These are phyloP conservation scores for Hirtodrosophila trivittata DNA, from an alignment of 2,888 invertebrate species.

Conservation along the genomic window DNA sequence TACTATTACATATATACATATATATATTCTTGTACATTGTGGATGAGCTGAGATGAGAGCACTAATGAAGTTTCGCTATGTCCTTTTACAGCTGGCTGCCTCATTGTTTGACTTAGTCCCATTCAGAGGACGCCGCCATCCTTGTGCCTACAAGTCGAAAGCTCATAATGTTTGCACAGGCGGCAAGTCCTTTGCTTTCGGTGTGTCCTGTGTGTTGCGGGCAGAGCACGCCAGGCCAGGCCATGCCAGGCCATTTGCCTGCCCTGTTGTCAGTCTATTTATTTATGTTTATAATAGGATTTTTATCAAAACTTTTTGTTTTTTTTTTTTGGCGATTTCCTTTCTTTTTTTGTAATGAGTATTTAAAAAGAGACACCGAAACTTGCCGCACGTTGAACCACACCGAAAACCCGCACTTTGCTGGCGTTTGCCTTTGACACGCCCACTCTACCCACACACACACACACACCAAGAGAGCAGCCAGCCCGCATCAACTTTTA, in stretches of 20 bases:
- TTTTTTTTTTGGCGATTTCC: conserved; percentile 49
- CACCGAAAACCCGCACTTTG: conserved; percentile 34
- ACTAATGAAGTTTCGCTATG: conserved; percentile 76
- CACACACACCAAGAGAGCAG: conserved; percentile 1
- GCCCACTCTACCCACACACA: conserved; percentile 26
- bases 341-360: conserved; percentile 67
- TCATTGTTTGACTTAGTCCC: conserved; percentile 74
- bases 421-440: conserved; percentile 73
- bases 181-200: conserved; percentile 14
- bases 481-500: conserved; percentile 42
- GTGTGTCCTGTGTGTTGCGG: conserved; percentile 36
- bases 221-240: neutral
- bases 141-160: conserved; percentile 38
- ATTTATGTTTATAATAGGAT: conserved; percentile 81
- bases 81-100: conserved; percentile 72
- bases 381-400: conserved; percentile 37
- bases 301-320: conserved; percentile 74
- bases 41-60: conserved; percentile 55
- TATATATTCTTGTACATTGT: conserved; percentile 45
- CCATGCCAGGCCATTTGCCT: conserved; percentile 29
- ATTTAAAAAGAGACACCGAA: conserved; percentile 75
- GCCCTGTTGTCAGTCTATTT: conserved; percentile 65
- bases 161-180: conserved; percentile 68
- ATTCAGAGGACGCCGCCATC: conserved; percentile 25
- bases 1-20: conserved; percentile 1